Conservation (phyloP, 2,797 vertebrate genomes). For the Falco novaeseelandiae region DNA sequence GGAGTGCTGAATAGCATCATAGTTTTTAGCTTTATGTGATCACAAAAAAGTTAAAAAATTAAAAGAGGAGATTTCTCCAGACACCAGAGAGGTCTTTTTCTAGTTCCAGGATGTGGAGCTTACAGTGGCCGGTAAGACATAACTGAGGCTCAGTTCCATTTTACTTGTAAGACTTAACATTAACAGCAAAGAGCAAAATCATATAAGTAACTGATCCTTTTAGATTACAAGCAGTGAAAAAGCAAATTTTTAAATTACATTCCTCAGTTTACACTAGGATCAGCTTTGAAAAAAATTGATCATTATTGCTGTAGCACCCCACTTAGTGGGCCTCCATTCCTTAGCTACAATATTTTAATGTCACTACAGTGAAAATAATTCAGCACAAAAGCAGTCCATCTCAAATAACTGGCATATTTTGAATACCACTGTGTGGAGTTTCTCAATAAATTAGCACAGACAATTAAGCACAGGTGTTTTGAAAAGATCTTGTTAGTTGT, state of each 20-base stretch:
- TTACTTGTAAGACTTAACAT: background rate
- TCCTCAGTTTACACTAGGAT: background rate
- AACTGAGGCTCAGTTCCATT: background rate
- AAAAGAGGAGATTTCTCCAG: background rate
- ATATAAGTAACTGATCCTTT: background rate
- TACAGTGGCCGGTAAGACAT: background rate
- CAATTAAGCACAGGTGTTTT: slow-evolving; percentile 51
- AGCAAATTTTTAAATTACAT: background rate
- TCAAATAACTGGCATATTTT: background rate
- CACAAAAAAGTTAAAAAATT: background rate
- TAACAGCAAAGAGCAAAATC: background rate
- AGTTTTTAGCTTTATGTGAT: background rate
- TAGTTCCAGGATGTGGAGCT: background rate
- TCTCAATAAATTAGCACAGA: slow-evolving; percentile 17
- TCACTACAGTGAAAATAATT: background rate
- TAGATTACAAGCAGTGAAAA: background rate
- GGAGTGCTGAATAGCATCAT: background rate
- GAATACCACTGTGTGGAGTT: background rate
- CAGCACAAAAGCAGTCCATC: background rate
- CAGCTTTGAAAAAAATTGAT: background rate
- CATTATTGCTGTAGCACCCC: background rate
- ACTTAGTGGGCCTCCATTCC: fast-evolving
- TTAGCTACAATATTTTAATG: background rate
- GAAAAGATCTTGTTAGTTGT: slow-evolving; percentile 23
- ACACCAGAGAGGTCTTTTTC: background rate